These are phyloP conservation scores for Serrognathus titanus DNA, from an alignment of 2,888 invertebrate species.

Conservation along the genomic window DNA sequence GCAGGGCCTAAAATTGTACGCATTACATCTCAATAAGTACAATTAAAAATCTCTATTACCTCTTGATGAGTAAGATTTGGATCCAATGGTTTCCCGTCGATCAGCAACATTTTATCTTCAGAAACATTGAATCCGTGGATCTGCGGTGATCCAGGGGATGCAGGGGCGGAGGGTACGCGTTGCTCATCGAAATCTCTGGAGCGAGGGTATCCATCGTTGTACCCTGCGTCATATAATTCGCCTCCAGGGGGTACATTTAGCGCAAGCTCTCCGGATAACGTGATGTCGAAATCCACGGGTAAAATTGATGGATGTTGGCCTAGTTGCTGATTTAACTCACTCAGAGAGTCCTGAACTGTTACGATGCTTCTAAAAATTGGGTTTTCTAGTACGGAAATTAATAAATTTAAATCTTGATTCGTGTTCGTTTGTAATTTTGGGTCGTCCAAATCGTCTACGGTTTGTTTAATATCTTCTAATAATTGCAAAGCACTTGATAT, in stretches of 20 bases:
- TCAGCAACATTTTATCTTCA: conserved; percentile 80
- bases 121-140: conserved; percentile 72
- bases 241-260: conserved; percentile 61
- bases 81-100: conserved; percentile 75
- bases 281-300: conserved; percentile 91
- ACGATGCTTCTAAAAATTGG: conserved; percentile 89
- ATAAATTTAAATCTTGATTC: conserved; percentile 75
- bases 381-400: conserved; percentile 81
- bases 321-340: conserved; percentile 81
- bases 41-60: conserved; percentile 42
- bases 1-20: conserved; percentile 53
- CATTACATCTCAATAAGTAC: neutral
- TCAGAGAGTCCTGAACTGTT: conserved; percentile 86
- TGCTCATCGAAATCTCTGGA: conserved; percentile 70
- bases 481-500: conserved; percentile 87
- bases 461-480: conserved; percentile 82
- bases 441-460: conserved; percentile 81
- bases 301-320: conserved; percentile 89
- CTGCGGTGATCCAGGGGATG: conserved; percentile 66
- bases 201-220: conserved; percentile 47
- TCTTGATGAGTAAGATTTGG: conserved; percentile 82
- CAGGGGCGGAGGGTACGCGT: conserved; percentile 71
- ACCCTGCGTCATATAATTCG: conserved; percentile 56
- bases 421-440: conserved; percentile 72
- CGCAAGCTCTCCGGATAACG: conserved; percentile 67